Evolutionary conservation across 2,888 invertebrate genomes (phyloP), one percentile per base, ranked within the genome.

Genomic region (Byasa hedistus): DNA sequence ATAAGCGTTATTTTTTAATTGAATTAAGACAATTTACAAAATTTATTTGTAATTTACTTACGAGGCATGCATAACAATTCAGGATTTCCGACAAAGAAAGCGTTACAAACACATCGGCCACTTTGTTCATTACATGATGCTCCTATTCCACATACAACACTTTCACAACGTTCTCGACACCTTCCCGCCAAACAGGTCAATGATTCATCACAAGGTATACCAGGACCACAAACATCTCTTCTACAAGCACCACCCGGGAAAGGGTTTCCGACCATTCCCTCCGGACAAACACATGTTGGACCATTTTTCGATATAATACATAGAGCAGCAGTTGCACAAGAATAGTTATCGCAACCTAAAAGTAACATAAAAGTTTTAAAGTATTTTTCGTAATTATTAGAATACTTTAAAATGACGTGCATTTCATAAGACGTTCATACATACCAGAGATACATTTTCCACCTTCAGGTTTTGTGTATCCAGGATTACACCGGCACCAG

Each of bases 41-140:
- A 22, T 51, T 17, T 56, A 57, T 36, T 48, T 27, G 19, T 24
- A 65, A 19, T 68, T 66, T 72, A 94, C 96, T 95, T 94, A 96
- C 96, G 97, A 79, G 98, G 97, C 95, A 97, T 97, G 79, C 98
- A 98, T 61, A 98, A 93, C 32, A 97, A 89, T 80, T 97, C 96
- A 0, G 98, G 97, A 83, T 98, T 97, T 76, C 98, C 98, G 70
- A 96, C 94, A 81, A 97, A 97, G 80, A 96, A 96, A 19, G 96
- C 95, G 81, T 97, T 95, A 79, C 98, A 98, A 58, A 96, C 93
- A 83, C 98, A 98, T 86, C 95, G 95, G 71, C 97, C 97, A 39
- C 94, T 95, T 63, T 93, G 92, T 75, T 94, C 94, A 79, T 97
- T 96, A 80, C 98, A 98, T 61, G 94, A 94, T 21, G 98, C 98